Base-by-base conservation (phyloP, 1,140 invertebrate genomes). In the Drosophila asahinai region DNA sequence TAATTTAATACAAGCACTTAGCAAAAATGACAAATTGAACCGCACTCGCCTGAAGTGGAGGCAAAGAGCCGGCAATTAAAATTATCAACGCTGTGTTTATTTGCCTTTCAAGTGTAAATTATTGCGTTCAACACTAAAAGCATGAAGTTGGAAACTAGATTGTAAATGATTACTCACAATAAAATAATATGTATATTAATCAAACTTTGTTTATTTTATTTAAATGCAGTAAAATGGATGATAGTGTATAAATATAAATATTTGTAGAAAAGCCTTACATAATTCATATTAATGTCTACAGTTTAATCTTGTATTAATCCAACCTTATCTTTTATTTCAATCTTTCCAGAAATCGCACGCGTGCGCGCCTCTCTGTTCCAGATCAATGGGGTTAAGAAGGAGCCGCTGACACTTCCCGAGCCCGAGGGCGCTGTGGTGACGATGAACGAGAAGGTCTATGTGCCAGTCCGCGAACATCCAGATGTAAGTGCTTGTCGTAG, bases 381-480 rank as follows among this genome's bases (percentile, higher is more conserved):
- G 95, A 98, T 99, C 94, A 99, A 98, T 95, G 98, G 98, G 67
- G 96, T 97, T 33, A 97, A 98, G 94, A 98, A 99, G 93, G 97
- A 99, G 93, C 97, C 98, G 33, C 95, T 99, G 51, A 94, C 97
- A 64, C 94, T 99, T 87, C 99, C 99, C 89, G 99, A 99, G 86
- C 95, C 97, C 48, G 96, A 97, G 75, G 99, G 99, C 47, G 95
- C 97, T 83, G 95, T 97, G 80, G 96, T 97, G 66, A 98, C 97
- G 89, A 95, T 98, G 82, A 98, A 98, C 94, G 99, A 99, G 95
- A 99, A 99, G 96, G 97, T 99, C 87, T 99, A 98, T 95, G 98
- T 99, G 92, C 99, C 99, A 93, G 97, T 99, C 80, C 99, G 99
- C 95, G 98, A 99, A 94, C 98, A 99, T 94, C 99, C 99, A 95